Evolutionary conservation across 2,113 vertebrate species (phyloP).

Genomic region (Gallinago media): DNA sequence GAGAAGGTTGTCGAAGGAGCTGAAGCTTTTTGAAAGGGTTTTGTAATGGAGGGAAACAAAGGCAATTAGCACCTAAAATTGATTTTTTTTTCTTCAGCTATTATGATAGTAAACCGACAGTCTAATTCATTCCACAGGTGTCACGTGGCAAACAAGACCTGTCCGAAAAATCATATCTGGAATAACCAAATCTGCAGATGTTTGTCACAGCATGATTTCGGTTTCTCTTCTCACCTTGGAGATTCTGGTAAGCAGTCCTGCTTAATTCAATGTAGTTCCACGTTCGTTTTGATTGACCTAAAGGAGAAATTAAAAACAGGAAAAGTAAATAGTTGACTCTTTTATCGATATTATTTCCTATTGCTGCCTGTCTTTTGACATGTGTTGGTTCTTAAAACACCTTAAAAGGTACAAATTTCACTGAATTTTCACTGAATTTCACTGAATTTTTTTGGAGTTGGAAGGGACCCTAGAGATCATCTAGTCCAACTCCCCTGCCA

Average conservation of each 20-base stretch:
- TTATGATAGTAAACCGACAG: neutral
- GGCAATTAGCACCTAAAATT: neutral
- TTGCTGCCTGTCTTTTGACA: neutral
- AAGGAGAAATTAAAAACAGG: neutral
- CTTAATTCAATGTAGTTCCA: neutral
- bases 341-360: neutral
- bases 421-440: neutral
- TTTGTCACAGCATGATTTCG: constrained; percentile 79
- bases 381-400: neutral
- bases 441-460: too few relatives aligned
- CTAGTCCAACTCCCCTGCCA: too few relatives aligned
- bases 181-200: constrained; percentile 88
- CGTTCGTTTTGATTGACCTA: neutral
- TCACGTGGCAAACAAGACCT: constrained; percentile 88
- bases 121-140: constrained; percentile 79
- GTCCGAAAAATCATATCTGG: constrained; percentile 88
- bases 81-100: neutral
- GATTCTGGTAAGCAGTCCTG: constrained; percentile 80
- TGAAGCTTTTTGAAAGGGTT: neutral
- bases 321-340: neutral
- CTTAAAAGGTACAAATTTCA: neutral
- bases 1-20: neutral
- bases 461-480: too few relatives aligned
- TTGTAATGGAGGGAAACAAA: neutral
- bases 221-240: constrained; percentile 75